Percentiles rank a stretch among this genome's conserved stretches.
Conservation (phyloP, 2,797 vertebrate species). For the Leptoclinus maculatus region DNA sequence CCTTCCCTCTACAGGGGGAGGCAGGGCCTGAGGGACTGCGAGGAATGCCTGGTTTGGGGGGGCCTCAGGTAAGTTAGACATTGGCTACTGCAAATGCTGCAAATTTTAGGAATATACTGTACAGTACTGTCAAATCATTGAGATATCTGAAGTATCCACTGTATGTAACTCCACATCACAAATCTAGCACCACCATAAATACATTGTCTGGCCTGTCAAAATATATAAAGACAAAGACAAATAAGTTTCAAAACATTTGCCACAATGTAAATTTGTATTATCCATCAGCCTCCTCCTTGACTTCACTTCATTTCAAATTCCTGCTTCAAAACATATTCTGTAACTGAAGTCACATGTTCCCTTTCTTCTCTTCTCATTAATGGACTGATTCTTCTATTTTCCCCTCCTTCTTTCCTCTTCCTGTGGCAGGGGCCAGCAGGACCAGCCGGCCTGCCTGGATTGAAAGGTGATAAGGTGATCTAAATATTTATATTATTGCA, state of each 20-base stretch:
- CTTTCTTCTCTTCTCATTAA: constrained; percentile 15
- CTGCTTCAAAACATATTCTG: neutral
- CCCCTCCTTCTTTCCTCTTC: constrained; percentile 31
- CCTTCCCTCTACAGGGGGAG: constrained; percentile 84
- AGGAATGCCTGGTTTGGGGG: constrained; percentile 90
- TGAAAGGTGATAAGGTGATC: constrained; percentile 99
- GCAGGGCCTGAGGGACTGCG: constrained; percentile 86
- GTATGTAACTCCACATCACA: neutral
- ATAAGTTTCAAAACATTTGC: neutral
- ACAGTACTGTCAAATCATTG: neutral
- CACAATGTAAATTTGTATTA: neutral
- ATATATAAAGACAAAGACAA: neutral
- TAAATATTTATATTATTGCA: constrained; percentile 96
- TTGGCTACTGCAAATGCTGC: neutral
- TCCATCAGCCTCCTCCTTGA: neutral
- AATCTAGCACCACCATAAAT: neutral
- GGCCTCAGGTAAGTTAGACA: constrained; percentile 87
- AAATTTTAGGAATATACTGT: constrained; percentile 6
- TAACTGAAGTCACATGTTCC: constrained; percentile 5
- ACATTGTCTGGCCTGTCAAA: neutral
- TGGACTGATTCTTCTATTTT: constrained; percentile 10
- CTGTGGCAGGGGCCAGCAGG: constrained; percentile 90
- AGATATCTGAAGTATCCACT: neutral
- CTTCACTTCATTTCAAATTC: neutral
- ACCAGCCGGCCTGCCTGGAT: constrained; percentile 93